phyloP scores from a whole-genome alignment of 2,113 vertebrate species.

The Brachypodius melanocephalos region DNA sequence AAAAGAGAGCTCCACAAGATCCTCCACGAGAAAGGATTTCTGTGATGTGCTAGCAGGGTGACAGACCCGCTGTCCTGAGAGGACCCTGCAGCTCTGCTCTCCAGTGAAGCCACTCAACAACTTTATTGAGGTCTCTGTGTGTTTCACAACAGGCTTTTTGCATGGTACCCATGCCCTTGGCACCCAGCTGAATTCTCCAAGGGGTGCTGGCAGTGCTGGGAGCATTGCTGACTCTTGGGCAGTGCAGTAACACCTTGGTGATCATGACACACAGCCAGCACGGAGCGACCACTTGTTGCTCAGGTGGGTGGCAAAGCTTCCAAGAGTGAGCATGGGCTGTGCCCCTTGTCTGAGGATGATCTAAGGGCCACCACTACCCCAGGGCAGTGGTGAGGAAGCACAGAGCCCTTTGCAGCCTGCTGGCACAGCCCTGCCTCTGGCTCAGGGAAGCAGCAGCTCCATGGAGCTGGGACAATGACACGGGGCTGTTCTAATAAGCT shows the following conservation, averaged over 20 bases:
- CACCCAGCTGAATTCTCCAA: neutral
- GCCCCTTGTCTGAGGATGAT: neutral
- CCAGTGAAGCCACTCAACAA: neutral
- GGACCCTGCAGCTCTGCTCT: neutral
- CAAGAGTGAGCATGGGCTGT: neutral
- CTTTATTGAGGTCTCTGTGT: neutral
- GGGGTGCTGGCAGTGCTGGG: neutral
- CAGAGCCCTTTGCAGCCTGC: neutral
- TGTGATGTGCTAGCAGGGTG: neutral
- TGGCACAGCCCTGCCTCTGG: neutral
- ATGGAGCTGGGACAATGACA: neutral
- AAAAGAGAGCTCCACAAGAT: neutral
- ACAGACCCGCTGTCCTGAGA: neutral
- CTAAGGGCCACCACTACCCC: neutral
- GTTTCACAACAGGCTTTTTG: neutral
- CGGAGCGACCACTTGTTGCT: neutral
- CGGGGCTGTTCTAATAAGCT: neutral
- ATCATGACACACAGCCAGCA: neutral
- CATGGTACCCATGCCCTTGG: neutral
- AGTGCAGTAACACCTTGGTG: accelerated
- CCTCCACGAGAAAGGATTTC: neutral
- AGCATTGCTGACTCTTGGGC: neutral
- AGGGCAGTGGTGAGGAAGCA: neutral
- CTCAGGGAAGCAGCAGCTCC: neutral
- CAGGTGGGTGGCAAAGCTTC: neutral